phyloP scores from a whole-genome alignment of 2,113 vertebrate genomes.

The Pomatostomus ruficeps region DNA sequence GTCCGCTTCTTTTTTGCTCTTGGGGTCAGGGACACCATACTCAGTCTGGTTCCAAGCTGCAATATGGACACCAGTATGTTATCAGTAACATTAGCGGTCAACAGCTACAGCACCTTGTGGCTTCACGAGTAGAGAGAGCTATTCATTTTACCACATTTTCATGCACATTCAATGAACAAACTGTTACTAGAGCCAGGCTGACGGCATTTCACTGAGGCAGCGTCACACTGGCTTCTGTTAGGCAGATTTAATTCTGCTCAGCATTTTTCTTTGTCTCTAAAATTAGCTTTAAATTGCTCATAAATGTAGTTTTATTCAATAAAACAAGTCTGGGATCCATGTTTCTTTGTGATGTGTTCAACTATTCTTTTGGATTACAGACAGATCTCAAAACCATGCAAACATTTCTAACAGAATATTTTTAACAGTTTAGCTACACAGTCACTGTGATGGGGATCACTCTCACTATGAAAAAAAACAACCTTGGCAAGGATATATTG shows the following conservation, averaged over 20 bases:
- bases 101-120: neutral
- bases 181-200: accelerated
- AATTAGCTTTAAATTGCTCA: neutral
- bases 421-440: neutral
- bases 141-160: neutral
- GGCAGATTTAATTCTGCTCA: neutral
- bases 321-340: neutral
- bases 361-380: neutral
- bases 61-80: neutral
- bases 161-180: neutral
- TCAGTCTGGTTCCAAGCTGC: constrained; percentile 93
- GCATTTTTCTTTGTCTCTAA: neutral
- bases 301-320: neutral
- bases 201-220: neutral
- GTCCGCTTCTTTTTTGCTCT: constrained; percentile 83
- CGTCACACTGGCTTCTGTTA: neutral
- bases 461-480: neutral
- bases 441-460: neutral
- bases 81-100: neutral
- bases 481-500: neutral
- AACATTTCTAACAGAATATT: neutral
- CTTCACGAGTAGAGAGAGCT: neutral
- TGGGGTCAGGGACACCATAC: constrained; percentile 80
- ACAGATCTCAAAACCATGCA: neutral
- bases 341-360: neutral